A percentile compares a stretch with the other conserved stretches of the same genome.
phyloP scores from a whole-genome alignment of 2,113 vertebrate genomes.

The Tauraco erythrolophus region DNA sequence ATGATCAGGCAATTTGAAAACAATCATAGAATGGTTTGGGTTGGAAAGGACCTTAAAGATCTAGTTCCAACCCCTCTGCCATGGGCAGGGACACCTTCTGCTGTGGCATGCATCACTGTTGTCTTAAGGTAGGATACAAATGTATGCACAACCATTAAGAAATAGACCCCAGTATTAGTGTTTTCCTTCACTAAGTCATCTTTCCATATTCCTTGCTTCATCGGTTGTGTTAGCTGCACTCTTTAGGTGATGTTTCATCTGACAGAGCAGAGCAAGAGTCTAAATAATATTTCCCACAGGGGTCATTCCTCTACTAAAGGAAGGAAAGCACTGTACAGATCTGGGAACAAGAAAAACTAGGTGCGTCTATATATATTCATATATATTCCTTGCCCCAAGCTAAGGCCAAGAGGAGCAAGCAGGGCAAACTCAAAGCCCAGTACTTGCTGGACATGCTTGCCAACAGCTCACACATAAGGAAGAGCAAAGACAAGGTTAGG shows the following conservation, averaged over 20 bases:
- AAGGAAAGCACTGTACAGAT: rapidly evolving
- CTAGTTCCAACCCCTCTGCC: too few species aligned
- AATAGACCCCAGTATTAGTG: background rate
- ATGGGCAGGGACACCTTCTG: too few species aligned
- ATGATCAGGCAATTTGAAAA: background rate
- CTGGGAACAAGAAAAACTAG: background rate
- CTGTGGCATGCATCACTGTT: background rate
- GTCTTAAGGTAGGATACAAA: background rate
- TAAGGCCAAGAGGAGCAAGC: background rate
- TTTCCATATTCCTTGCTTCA: background rate
- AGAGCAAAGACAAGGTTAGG: background rate
- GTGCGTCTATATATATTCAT: rapidly evolving
- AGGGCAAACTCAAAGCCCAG: background rate
- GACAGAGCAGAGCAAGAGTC: background rate
- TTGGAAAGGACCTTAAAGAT: too few species aligned
- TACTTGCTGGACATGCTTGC: background rate
- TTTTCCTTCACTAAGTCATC: background rate
- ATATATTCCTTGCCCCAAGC: background rate
- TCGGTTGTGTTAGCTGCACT: background rate
- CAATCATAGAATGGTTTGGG: too few species aligned
- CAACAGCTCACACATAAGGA: background rate
- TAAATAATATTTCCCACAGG: background rate
- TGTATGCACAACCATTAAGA: rapidly evolving
- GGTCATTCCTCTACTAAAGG: background rate
- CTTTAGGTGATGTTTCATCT: background rate